phyloP scores from a whole-genome alignment of 2,888 invertebrate genomes.

The Laothoe populi region DNA sequence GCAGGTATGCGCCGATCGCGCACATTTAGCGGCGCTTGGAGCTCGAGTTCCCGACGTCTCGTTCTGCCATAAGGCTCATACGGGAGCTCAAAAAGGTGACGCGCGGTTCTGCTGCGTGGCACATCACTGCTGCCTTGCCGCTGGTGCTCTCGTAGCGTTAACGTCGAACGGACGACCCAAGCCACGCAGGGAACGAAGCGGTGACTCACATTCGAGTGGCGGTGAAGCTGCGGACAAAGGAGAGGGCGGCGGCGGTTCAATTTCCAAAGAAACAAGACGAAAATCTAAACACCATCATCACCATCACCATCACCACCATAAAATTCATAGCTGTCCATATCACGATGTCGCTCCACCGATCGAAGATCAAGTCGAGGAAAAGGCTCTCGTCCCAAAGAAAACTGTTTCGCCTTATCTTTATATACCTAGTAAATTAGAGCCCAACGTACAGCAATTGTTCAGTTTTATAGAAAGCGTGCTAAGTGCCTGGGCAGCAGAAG shows the following conservation, averaged over 20 bases:
- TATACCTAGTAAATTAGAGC: slow-evolving; percentile 86
- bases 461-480: slow-evolving; percentile 92
- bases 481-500: slow-evolving; percentile 91
- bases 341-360: slow-evolving; percentile 71
- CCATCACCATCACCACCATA: slow-evolving; percentile 76
- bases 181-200: slow-evolving; percentile 72
- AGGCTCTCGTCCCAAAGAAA: slow-evolving; percentile 69
- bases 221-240: slow-evolving; percentile 74
- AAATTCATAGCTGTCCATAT: slow-evolving; percentile 75
- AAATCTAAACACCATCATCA: slow-evolving; percentile 72
- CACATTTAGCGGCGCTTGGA: slow-evolving; percentile 78
- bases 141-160: slow-evolving; percentile 69
- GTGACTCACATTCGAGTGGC: slow-evolving; percentile 79
- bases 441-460: slow-evolving; percentile 92
- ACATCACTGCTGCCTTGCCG: slow-evolving; percentile 80
- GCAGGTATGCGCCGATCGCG: slow-evolving; percentile 90
- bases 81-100: slow-evolving; percentile 72
- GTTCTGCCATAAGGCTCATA: slow-evolving; percentile 79
- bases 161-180: slow-evolving; percentile 68
- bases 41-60: slow-evolving; percentile 79
- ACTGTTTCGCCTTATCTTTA: slow-evolving; percentile 81
- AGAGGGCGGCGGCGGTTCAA: slow-evolving; percentile 59
- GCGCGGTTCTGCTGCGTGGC: slow-evolving; percentile 79
- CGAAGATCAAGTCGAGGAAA: slow-evolving; percentile 70
- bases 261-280: slow-evolving; percentile 61